Conservation (phyloP, 2,888 invertebrate species). For the Oxycera nigricornis region DNA sequence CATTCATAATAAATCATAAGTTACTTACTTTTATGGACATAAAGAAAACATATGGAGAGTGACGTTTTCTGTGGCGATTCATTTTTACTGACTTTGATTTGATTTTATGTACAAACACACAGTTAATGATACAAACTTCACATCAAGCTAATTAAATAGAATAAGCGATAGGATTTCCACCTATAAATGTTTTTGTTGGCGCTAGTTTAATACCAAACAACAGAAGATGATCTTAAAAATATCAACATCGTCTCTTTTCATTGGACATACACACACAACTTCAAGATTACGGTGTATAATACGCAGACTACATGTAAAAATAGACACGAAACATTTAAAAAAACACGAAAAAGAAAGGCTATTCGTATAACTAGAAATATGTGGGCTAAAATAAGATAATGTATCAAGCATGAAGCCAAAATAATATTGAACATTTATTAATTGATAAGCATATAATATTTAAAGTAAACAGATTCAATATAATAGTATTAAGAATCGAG, state of each 20-base stretch:
- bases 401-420: slow-evolving; percentile 30
- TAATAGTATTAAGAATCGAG: background rate
- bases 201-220: background rate
- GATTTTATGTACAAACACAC: background rate
- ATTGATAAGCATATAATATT: slow-evolving; percentile 16
- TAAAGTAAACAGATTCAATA: slow-evolving; percentile 2
- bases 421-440: slow-evolving; percentile 31
- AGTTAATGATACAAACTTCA: background rate
- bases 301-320: too few species aligned
- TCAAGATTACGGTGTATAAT: too few species aligned
- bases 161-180: background rate
- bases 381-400: background rate
- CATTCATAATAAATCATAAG: background rate
- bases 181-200: background rate
- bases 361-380: background rate
- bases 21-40: background rate
- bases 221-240: too few species aligned
- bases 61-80: background rate
- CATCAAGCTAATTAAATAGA: background rate
- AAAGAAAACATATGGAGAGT: background rate
- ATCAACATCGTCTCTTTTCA: too few species aligned
- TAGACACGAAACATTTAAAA: too few species aligned
- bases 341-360: background rate
- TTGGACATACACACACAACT: too few species aligned
- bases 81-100: too few species aligned